Base-by-base conservation (phyloP, 2,888 invertebrate species). In the Cheilosia pagana region DNA sequence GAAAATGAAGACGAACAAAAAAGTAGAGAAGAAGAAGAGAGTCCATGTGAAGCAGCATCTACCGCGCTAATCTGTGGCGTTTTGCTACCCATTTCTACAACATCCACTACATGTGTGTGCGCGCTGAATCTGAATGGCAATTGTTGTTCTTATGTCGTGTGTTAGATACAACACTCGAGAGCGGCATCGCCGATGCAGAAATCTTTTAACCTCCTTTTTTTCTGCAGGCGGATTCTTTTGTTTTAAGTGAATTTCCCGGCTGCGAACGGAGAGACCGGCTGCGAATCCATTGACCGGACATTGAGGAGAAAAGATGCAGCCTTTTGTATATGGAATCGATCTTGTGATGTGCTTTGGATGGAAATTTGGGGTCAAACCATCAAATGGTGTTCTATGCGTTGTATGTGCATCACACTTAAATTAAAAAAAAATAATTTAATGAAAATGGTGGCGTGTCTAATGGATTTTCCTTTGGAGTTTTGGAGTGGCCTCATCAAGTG, bases 131-230 rank as follows among this genome's bases (percentile, higher is more conserved):
- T 45, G 53, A 60, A 57, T 41, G 70, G 31, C 48, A 43, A 53
- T n/a, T 59, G 50, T 14, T 72, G 65, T 71, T 72, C 57, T 52
- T 71, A 55, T 57, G 41, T 57, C 39, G 53, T 45, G 45, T 60
- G 53, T 71, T 53, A 53, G 65, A 79, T 45, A 65, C 72, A 59
- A 71, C 71, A 71, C 71, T 70, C 62, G 55, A 78, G 48, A 71
- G 55, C 31, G 71, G 77, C 82, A 77, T 67, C 77, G 45, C 19
- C 53, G 82, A 72, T 82, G 82, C 82, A 82, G 82, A 82, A 82
- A 82, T 77, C 65, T 78, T 72, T 77, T 78, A 82, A 82, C 82
- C 78, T 82, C 77, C 55, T 82, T 77, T 71, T 76, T 76, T 71
- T 63, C 21, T 43, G 23, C 60, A 60, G 60, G 55, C 67, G 39